Conservation (phyloP, 2,797 vertebrate species). For the Pseudomugil tenellus region DNA sequence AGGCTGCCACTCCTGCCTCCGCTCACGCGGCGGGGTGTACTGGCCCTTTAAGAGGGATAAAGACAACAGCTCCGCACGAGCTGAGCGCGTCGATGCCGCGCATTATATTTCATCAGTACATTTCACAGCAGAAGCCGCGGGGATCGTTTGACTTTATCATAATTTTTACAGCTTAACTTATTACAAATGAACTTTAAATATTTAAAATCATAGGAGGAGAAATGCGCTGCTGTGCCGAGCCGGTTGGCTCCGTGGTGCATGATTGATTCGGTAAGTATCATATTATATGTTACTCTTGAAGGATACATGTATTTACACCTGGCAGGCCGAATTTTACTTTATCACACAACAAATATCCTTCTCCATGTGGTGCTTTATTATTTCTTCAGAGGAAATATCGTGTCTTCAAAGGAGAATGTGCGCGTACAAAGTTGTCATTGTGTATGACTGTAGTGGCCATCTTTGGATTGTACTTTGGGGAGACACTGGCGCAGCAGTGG, state of each 20-base stretch:
- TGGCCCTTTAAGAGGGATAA: constrained; percentile 76
- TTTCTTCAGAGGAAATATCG: rapidly evolving
- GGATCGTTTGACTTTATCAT: not conserved
- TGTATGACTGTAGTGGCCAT: constrained; percentile 69
- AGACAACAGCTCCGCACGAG: constrained; percentile 31
- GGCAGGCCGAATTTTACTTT: not conserved
- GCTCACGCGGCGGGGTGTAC: constrained; percentile 11
- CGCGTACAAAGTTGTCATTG: constrained; percentile 59
- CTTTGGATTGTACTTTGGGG: constrained; percentile 62
- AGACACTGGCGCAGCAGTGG: constrained; percentile 37
- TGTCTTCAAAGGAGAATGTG: not conserved
- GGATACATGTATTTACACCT: constrained; percentile 16
- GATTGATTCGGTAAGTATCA: constrained; percentile 74
- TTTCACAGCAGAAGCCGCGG: not conserved
- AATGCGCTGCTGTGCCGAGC: constrained; percentile 36
- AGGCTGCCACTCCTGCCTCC: not conserved
- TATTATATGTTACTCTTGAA: constrained; percentile 44
- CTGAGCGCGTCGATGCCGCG: constrained; percentile 58
- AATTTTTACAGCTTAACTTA: not conserved
- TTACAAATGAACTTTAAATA: not conserved
- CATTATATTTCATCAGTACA: constrained; percentile 21
- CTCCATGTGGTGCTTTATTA: rapidly evolving
- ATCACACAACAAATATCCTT: not conserved
- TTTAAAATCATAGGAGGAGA: constrained; percentile 6
- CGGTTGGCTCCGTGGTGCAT: constrained; percentile 51